phyloP scores from a whole-genome alignment of 1,140 invertebrate species.

The Colletes latitarsis region DNA sequence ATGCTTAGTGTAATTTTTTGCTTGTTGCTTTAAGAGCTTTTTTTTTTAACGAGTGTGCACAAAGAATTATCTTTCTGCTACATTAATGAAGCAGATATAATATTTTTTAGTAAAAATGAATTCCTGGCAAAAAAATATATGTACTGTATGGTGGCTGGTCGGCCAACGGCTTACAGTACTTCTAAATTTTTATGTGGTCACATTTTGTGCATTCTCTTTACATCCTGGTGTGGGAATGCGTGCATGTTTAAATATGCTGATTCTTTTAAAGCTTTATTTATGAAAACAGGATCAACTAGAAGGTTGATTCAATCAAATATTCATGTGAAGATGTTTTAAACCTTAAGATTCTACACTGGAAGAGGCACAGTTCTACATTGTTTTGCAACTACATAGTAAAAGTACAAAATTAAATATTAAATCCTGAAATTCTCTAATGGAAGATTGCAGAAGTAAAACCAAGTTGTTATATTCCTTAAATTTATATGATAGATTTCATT shows the following conservation, averaged over 20 bases:
- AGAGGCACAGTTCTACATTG: not conserved
- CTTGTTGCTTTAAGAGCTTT: not conserved
- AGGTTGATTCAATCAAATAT: not conserved
- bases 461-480: too few species aligned
- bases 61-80: slow-evolving; percentile 2
- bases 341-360: not conserved
- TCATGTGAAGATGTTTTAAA: not conserved
- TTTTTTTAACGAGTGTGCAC: slow-evolving; percentile 2
- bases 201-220: slow-evolving; percentile 20
- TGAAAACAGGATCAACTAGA: not conserved
- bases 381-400: not conserved
- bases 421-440: not conserved
- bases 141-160: too few species aligned
- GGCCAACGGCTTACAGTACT: too few species aligned
- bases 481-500: not conserved
- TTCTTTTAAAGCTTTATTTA: not conserved
- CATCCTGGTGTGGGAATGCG: slow-evolving; percentile 1
- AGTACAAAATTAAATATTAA: not conserved
- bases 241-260: slow-evolving; percentile 4
- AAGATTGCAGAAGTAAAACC: not conserved
- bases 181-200: not conserved
- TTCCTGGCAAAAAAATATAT: not conserved
- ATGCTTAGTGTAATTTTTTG: slow-evolving; percentile 10
- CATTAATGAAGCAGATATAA: not conserved
- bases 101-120: not conserved